Evolutionary conservation across 2,797 vertebrate genomes (phyloP), one percentile per base, ranked within the genome.

Genomic region (Poecile montanus): DNA sequence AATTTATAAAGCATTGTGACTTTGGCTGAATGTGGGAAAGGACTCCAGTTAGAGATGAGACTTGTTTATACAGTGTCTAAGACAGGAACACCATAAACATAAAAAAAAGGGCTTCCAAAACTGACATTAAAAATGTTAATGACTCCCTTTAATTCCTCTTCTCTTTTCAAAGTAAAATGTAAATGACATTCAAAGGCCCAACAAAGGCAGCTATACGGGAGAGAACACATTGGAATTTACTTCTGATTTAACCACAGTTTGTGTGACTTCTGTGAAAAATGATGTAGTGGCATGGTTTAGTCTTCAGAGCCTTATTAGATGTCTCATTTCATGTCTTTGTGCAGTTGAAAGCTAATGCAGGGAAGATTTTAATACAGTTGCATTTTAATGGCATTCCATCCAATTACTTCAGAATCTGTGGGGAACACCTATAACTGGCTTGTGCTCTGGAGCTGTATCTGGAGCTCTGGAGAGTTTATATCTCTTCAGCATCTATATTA

Each of bases 401-500:
- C 61, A 89, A 76, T 77, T 84, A 72, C 44, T 68, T 83, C 58
- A 68, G n/a, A 58, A 73, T 88, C 90, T 71, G 8, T 82, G 20
- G 90, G 86, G 94, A 96, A 4, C 15, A 94, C 42, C 63, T 93
- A 58, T 48, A 74, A 90, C 29, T 0, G 7, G 22, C 48, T 80
- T 70, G 38, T 61, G 51, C 74, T 93, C 51, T 85, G 77, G 29
- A 92, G 63, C 13, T 87, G 51, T 87, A 87, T 91, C 86, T 88
- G n/a, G n/a, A n/a, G n/a, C n/a, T n/a, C n/a, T n/a, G n/a, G n/a
- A 56, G 22, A 88, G n/a, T 72, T 25, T 42, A 23, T 94, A 90
- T 94, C 87, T 94, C 42, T 93, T 53, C 51, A 63, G 22, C 83
- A 91, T 94, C 91, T 94, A 22, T 84, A 88, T 88, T 90, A 68